These are phyloP conservation scores for Physella acuta DNA, from an alignment of 1,140 invertebrate genomes.

Conservation along the genomic window DNA sequence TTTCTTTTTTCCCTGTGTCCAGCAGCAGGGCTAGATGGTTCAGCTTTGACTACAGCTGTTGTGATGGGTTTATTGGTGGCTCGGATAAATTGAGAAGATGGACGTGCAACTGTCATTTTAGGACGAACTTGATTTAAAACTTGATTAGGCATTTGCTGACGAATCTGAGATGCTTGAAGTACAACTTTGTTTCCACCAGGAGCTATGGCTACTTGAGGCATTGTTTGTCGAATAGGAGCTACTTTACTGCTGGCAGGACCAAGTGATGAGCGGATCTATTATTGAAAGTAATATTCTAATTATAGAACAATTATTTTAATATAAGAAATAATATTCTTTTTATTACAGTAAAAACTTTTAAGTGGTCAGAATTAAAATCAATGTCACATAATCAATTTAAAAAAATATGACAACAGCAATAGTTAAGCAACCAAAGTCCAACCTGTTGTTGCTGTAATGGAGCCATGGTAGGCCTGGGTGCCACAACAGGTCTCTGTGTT, in stretches of 20 bases:
- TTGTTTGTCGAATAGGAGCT: slow-evolving; percentile 14
- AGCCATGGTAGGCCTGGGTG: slow-evolving; percentile 2
- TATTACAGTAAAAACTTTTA: too few relatives aligned
- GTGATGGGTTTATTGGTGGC: slow-evolving; percentile 14
- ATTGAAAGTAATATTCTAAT: neutral
- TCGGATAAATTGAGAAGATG: slow-evolving; percentile 9
- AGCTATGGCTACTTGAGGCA: slow-evolving; percentile 19
- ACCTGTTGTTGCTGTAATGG: slow-evolving; percentile 12
- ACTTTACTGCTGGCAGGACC: slow-evolving; percentile 22
- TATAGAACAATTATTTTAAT: neutral
- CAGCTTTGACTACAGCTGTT: slow-evolving; percentile 1
- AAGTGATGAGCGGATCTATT: slow-evolving; percentile 10
- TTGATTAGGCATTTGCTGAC: neutral
- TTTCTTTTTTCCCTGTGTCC: slow-evolving; percentile 51
- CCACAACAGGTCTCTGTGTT: slow-evolving; percentile 4
- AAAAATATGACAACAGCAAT: neutral
- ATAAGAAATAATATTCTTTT: too few relatives aligned
- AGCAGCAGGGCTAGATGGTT: slow-evolving; percentile 22
- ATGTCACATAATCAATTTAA: too few relatives aligned
- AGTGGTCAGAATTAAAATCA: too few relatives aligned
- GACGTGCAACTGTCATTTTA: slow-evolving; percentile 20
- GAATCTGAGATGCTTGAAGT: slow-evolving; percentile 16
- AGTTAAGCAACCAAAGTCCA: neutral
- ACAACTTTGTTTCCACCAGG: slow-evolving; percentile 25
- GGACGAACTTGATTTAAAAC: slow-evolving; percentile 10